phyloP scores from a whole-genome alignment of 2,113 vertebrate species.

The Pogona vitticeps region DNA sequence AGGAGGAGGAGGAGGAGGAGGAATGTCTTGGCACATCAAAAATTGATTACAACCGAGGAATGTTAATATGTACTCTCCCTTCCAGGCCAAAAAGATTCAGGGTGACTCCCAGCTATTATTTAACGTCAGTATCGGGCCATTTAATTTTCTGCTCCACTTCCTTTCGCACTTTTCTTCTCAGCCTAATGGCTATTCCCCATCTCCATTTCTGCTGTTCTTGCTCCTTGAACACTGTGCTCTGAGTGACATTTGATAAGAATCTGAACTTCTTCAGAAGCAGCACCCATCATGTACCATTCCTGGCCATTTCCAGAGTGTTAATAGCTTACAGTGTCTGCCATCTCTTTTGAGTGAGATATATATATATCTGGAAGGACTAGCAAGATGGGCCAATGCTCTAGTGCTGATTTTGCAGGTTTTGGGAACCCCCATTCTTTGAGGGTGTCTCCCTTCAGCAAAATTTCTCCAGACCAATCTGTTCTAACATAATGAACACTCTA shows the following conservation, averaged over 20 bases:
- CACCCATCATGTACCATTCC: slow-evolving; percentile 58
- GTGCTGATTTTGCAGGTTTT: slow-evolving; percentile 35
- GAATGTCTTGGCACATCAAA: slow-evolving; percentile 51
- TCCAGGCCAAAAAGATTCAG: slow-evolving; percentile 69
- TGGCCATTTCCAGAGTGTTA: slow-evolving; percentile 53
- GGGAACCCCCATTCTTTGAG: slow-evolving; percentile 17
- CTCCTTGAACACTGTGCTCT: slow-evolving; percentile 56
- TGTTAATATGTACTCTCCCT: slow-evolving; percentile 66
- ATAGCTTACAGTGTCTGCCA: slow-evolving; percentile 63
- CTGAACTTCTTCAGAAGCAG: slow-evolving; percentile 25
- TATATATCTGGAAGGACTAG: slow-evolving; percentile 35
- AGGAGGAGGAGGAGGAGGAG: neutral
- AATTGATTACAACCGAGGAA: slow-evolving; percentile 61
- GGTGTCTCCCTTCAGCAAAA: slow-evolving; percentile 14
- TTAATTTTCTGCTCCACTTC: slow-evolving; percentile 83
- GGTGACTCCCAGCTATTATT: slow-evolving; percentile 74
- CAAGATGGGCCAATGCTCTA: slow-evolving; percentile 23
- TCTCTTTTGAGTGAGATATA: slow-evolving; percentile 37
- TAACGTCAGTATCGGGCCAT: slow-evolving; percentile 77
- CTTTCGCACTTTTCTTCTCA: slow-evolving; percentile 64
- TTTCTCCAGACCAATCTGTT: neutral
- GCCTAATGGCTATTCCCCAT: slow-evolving; percentile 56
- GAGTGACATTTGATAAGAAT: slow-evolving; percentile 52
- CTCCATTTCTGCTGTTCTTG: slow-evolving; percentile 59
- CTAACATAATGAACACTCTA: too few relatives aligned